Conservation (phyloP, 2,888 invertebrate species). For the Netelia virgata region DNA sequence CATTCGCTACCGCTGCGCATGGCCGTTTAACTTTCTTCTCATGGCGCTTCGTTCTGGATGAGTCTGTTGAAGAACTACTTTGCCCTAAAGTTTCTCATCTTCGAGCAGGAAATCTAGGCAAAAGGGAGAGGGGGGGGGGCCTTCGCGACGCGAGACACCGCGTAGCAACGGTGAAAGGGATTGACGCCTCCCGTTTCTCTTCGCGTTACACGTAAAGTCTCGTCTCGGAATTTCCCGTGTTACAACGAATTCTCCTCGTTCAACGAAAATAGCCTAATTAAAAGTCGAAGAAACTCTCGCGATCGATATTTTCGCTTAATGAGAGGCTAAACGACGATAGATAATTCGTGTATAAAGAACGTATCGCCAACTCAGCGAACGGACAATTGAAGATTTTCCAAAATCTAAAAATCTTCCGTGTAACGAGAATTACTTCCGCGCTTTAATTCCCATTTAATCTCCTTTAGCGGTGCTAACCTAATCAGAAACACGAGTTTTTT, state of each 20-base stretch:
- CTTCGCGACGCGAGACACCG: not conserved
- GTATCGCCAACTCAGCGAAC: not conserved
- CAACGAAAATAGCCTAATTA: not conserved
- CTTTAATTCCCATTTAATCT: constrained; percentile 32
- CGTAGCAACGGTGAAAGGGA: constrained; percentile 14
- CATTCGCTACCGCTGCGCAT: constrained; percentile 66
- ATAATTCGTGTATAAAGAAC: too few relatives aligned
- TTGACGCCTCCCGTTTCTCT: constrained; percentile 49
- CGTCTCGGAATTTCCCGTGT: not conserved
- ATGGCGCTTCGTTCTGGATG: constrained; percentile 27
- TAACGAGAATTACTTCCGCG: constrained; percentile 8
- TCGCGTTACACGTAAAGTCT: not conserved
- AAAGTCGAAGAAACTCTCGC: not conserved
- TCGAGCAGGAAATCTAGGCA: constrained; percentile 38
- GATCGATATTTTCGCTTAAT: too few relatives aligned
- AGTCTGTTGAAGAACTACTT: constrained; percentile 21
- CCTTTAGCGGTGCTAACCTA: not conserved
- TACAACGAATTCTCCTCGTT: not conserved
- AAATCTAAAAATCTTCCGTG: constrained; percentile 2
- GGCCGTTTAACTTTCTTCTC: constrained; percentile 68
- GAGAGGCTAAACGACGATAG: too few relatives aligned
- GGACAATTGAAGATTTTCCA: constrained; percentile 33
- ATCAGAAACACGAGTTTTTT: constrained; percentile 35
- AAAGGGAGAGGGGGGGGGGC: constrained; percentile 27
- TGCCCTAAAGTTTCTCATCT: constrained; percentile 49